These are phyloP conservation scores for Dryococelus australis DNA, from an alignment of 2,888 invertebrate genomes.

Conservation along the genomic window DNA sequence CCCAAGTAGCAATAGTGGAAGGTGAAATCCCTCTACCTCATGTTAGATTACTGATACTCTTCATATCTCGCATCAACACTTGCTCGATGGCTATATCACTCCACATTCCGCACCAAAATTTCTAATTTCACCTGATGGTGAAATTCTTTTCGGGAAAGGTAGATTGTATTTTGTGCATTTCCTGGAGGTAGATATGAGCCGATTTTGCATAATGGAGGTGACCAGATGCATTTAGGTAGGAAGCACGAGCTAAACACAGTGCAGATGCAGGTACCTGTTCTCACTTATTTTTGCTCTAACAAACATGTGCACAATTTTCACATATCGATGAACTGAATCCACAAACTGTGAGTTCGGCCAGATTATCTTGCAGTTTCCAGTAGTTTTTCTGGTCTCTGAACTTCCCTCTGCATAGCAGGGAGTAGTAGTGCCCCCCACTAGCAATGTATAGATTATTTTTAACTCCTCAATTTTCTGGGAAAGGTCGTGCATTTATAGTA, in stretches of 20 bases:
- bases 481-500: not conserved
- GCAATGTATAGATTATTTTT: not conserved
- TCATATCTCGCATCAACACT: too few species aligned
- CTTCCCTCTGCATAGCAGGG: not conserved
- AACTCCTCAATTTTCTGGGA: not conserved
- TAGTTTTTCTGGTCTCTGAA: not conserved
- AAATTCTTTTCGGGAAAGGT: slow-evolving; percentile 17
- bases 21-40: too few species aligned
- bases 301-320: not conserved
- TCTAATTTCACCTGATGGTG: not conserved
- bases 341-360: slow-evolving; percentile 17
- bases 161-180: not conserved
- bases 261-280: not conserved
- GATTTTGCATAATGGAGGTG: not conserved
- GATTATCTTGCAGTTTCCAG: slow-evolving; percentile 3
- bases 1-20: too few species aligned
- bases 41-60: too few species aligned
- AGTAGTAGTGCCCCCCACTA: not conserved
- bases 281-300: not conserved
- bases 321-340: slow-evolving; percentile 18
- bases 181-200: too few species aligned
- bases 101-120: not conserved
- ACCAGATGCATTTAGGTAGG: not conserved
- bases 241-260: not conserved
- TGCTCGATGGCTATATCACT: not conserved